Evolutionary conservation across 2,797 vertebrate species (phyloP).

Genomic region (Enteromius thamalakanensis): DNA sequence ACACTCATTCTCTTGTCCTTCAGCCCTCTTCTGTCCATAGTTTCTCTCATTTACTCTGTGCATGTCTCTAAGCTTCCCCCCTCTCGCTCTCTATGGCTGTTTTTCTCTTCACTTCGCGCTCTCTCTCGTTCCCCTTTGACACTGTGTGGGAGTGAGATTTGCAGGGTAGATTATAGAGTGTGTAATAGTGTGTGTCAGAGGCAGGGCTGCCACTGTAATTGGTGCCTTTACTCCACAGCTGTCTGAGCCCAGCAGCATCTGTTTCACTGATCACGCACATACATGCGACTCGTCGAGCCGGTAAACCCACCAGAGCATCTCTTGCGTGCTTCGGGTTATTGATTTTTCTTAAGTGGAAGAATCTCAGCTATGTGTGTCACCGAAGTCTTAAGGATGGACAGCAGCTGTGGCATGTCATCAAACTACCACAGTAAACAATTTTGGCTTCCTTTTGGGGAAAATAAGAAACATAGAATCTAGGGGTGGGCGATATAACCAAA

Average conservation of each 20-base stretch:
- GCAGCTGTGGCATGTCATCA: constrained; percentile 3
- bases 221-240: constrained; percentile 74
- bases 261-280: constrained; percentile 64
- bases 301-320: constrained; percentile 38
- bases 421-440: neutral
- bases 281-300: constrained; percentile 26
- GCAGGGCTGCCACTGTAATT: constrained; percentile 70
- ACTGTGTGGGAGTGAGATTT: constrained; percentile 63
- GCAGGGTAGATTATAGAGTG: constrained; percentile 68
- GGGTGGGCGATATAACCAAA: too few species aligned
- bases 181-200: constrained; percentile 69
- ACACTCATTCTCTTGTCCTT: neutral
- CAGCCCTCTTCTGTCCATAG: neutral
- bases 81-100: constrained; percentile 22
- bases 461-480: neutral
- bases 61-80: neutral
- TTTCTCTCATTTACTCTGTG: constrained; percentile 23
- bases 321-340: constrained; percentile 37
- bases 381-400: constrained; percentile 41
- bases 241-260: constrained; percentile 71
- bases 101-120: constrained; percentile 32
- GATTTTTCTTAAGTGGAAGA: constrained; percentile 47
- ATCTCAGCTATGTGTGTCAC: constrained; percentile 46
- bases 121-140: constrained; percentile 49
- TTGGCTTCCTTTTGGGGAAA: neutral